Conservation (phyloP, 2,797 vertebrate genomes). For the Coregonus sp. region DNA sequence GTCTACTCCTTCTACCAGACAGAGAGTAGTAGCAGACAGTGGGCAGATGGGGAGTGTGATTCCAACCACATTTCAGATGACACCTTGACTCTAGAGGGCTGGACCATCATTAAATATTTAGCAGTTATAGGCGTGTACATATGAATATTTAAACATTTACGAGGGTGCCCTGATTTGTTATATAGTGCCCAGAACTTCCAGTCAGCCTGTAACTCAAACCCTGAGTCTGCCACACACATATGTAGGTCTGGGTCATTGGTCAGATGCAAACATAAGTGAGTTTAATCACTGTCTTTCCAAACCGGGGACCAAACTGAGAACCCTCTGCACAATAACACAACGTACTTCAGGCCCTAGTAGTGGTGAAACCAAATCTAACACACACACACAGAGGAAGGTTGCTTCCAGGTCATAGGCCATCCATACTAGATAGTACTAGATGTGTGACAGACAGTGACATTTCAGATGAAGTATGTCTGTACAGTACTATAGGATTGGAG, state of each 20-base stretch:
- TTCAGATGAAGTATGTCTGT: too few species aligned
- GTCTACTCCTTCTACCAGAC: background rate
- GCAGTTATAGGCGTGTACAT: background rate
- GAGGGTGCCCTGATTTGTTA: background rate
- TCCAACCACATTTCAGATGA: conserved; percentile 43
- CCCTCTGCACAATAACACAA: background rate
- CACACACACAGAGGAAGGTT: background rate
- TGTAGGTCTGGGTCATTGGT: background rate
- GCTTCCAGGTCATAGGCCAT: background rate
- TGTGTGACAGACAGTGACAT: too few species aligned
- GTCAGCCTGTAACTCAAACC: background rate
- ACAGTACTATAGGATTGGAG: too few species aligned
- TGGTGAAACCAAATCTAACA: background rate
- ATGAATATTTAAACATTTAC: background rate
- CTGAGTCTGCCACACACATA: background rate
- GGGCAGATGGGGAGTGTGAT: conserved; percentile 31
- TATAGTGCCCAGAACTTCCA: background rate
- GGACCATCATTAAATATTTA: conserved; percentile 51
- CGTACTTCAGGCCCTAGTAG: background rate
- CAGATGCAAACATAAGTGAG: background rate
- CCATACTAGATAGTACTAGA: background rate
- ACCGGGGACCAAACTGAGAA: background rate
- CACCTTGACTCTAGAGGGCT: conserved; percentile 35
- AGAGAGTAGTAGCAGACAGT: conserved; percentile 35
- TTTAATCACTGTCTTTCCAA: background rate